Percentiles rank a stretch among this genome's conserved stretches.
Conservation (phyloP, 1,140 invertebrate species). For the Harlomillsia oculata region DNA sequence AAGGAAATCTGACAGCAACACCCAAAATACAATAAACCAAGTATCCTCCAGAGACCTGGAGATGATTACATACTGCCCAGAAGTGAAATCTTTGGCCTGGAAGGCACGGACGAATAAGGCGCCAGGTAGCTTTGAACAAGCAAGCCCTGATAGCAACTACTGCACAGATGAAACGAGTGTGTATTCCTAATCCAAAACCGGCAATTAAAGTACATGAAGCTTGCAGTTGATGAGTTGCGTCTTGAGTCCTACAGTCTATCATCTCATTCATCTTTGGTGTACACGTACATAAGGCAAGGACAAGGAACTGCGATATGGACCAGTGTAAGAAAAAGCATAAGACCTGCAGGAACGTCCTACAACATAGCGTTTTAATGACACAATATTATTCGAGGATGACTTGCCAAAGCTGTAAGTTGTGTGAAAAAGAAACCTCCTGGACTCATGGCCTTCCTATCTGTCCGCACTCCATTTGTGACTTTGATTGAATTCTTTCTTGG, state of each 20-base stretch:
- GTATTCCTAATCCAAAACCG: too few relatives aligned
- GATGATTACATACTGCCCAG: too few relatives aligned
- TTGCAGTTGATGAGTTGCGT: not conserved
- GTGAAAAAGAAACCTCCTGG: not conserved
- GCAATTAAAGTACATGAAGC: not conserved
- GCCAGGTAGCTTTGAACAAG: too few relatives aligned
- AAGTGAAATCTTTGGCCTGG: too few relatives aligned
- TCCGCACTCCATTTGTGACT: too few relatives aligned
- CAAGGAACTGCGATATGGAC: not conserved
- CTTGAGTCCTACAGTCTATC: not conserved
- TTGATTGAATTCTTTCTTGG: not conserved
- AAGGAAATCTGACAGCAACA: too few relatives aligned
- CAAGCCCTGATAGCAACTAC: too few relatives aligned
- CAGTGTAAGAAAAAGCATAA: not conserved
- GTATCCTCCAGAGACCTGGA: too few relatives aligned
- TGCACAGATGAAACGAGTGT: too few relatives aligned
- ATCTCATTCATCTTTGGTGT: not conserved
- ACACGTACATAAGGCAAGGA: not conserved
- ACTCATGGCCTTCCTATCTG: not conserved
- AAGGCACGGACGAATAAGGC: too few relatives aligned
- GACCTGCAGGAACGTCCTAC: not conserved
- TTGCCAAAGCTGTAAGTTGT: not conserved
- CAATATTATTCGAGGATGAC: slow-evolving; percentile 2
- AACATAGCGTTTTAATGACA: not conserved
- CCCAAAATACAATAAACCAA: too few relatives aligned